A percentile compares a stretch with the other conserved stretches of the same genome.
phyloP scores from a whole-genome alignment of 2,888 invertebrate genomes.

The Xestoiulus laeticollis region DNA sequence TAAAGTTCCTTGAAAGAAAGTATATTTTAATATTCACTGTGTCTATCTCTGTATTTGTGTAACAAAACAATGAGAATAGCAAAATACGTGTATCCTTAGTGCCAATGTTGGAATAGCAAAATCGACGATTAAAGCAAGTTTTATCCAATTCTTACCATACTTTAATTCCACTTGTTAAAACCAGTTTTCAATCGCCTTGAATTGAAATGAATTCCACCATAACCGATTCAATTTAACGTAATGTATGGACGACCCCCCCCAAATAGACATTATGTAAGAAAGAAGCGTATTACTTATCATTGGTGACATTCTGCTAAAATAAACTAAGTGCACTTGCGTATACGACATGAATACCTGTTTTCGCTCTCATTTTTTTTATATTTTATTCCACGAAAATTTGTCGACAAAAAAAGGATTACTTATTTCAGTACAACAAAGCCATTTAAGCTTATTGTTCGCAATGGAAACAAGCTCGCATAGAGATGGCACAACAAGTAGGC shows the following conservation, averaged over 20 bases:
- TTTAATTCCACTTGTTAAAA: no score
- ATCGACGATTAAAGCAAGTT: no score
- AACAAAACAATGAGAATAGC: no score
- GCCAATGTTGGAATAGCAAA: no score
- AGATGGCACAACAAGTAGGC: conserved; percentile 3
- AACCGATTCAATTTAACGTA: neutral
- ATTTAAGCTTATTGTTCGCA: neutral
- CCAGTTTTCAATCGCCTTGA: no score
- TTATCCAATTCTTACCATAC: no score
- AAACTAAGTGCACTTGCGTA: neutral
- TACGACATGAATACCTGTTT: neutral
- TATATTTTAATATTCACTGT: no score
- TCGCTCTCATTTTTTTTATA: neutral
- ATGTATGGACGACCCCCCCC: neutral
- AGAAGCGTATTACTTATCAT: neutral
- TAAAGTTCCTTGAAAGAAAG: no score
- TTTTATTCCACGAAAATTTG: neutral
- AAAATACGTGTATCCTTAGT: no score
- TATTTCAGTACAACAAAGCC: neutral
- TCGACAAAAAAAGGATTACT: neutral
- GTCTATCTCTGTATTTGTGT: no score
- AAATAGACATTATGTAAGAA: neutral
- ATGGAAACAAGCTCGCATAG: neutral
- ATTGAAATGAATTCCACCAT: no score
- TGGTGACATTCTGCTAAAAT: neutral